Conservation (phyloP, 53 echinoderm and acorn worm species). For the Actinopyga echinites region DNA sequence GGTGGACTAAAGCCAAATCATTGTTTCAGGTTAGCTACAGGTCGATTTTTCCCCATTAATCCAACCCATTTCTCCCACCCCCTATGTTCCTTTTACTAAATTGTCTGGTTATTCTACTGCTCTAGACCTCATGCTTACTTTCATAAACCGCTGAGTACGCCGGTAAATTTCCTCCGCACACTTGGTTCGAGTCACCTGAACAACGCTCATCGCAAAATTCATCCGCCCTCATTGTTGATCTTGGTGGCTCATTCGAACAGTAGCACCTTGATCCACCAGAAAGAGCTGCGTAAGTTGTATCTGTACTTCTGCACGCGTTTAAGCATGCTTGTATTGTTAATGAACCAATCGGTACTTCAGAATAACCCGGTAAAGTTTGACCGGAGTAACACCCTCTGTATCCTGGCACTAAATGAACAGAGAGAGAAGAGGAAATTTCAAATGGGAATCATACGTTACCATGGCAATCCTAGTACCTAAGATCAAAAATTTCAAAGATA, state of each 20-base stretch:
- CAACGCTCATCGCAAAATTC: neutral
- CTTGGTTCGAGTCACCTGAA: neutral
- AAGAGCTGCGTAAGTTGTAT: neutral
- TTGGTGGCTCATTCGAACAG: conserved; percentile 6
- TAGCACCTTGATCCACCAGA: neutral
- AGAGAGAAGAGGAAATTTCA: neutral
- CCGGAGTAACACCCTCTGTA: conserved; percentile 16
- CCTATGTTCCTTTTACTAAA: too few species aligned
- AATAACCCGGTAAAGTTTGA: neutral
- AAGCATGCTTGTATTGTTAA: conserved; percentile 9
- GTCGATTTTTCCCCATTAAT: too few species aligned
- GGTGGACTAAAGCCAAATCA: too few species aligned
- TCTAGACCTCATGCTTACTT: neutral
- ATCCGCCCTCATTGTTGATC: neutral
- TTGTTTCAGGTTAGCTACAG: too few species aligned
- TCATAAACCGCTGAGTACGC: neutral
- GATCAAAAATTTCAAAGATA: too few species aligned
- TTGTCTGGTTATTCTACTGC: too few species aligned
- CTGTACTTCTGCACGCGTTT: neutral
- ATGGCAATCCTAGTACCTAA: neutral
- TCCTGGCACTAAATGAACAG: neutral
- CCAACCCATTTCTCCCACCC: too few species aligned
- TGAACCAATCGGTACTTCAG: neutral
- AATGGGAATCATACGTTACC: neutral
- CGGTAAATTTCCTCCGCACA: neutral